A percentile compares a stretch with the other conserved stretches of the same genome.
phyloP scores from a whole-genome alignment of 1,140 invertebrate species.

The Elysia chlorotica region DNA sequence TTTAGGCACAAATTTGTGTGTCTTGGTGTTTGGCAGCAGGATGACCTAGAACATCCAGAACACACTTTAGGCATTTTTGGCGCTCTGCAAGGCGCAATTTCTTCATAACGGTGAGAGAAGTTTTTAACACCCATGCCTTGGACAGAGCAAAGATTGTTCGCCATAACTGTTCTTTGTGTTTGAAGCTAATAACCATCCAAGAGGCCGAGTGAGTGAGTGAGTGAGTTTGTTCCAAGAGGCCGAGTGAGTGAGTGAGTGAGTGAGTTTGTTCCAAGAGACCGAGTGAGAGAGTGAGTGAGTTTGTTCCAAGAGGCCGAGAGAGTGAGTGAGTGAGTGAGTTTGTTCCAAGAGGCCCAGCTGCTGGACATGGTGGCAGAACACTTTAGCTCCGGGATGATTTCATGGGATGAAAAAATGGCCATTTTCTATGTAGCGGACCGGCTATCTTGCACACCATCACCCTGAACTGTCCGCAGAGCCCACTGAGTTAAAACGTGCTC shows the following conservation, averaged over 20 bases:
- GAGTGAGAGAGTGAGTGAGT: no score
- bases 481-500: neutral
- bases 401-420: neutral
- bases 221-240: no score
- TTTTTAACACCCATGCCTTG: neutral
- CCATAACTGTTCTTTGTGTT: neutral
- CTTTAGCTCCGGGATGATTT: neutral
- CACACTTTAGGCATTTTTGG: neutral
- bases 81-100: neutral
- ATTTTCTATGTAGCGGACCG: neutral
- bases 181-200: neutral
- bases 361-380: neutral
- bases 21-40: neutral
- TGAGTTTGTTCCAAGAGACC: no score
- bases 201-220: no score
- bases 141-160: neutral
- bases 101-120: neutral
- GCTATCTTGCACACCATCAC: neutral
- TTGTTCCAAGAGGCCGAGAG: no score
- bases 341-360: no score
- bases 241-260: no score
- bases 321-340: no score
- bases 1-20: neutral
- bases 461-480: neutral
- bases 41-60: conserved; percentile 5